Evolutionary conservation across 2,797 vertebrate species (phyloP), one percentile per base, ranked within the genome.

Genomic region (Chelon labrosus): DNA sequence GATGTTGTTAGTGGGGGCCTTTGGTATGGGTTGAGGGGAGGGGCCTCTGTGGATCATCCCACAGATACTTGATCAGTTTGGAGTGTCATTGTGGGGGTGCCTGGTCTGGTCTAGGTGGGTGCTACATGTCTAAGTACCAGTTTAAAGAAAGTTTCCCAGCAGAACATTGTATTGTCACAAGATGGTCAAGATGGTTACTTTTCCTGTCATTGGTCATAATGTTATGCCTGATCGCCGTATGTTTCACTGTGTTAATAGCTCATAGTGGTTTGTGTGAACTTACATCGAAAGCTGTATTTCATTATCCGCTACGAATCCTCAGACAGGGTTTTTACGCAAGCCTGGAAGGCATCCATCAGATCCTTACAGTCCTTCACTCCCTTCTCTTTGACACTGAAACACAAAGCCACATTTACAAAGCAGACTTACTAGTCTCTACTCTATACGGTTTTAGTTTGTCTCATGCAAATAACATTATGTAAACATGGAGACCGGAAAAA

Each of bases 271-370:
- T 52, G 1, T 54, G 11, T 68, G 51, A 57, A 80, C 77, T 69
- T 90, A 88, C 80, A 42, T 77, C 49, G 12, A 50, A 44, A 47
- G 9, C 46, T 47, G 19, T 10, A 27, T 65, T 84, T 77, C 61
- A 44, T 20, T 35, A 16, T 78, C 52, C 25, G 19, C 83, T 84
- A 94, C 37, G 91, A 88, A 38, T 86, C 81, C 53, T 92, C 88
- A 11, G 92, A 91, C 7, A 92, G 84, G 7, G 91, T 93, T 66
- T 90, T 95, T 75, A 93, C 50, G 68, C 94, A 95, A 51, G 83
- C 86, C 77, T 94, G 88, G 59, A 94, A 94, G 37, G 94, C 93
- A 67, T 94, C 91, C 10, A 95, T 85, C 39, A 95, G 87, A 72
- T 94, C 90, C 85, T 87, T 91, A 72, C 94, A 95, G 68, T 10